These are phyloP conservation scores for Heliocidaris erythrogramma DNA, from an alignment of 35 echinoderm and acorn worm species.

Conservation along the genomic window DNA sequence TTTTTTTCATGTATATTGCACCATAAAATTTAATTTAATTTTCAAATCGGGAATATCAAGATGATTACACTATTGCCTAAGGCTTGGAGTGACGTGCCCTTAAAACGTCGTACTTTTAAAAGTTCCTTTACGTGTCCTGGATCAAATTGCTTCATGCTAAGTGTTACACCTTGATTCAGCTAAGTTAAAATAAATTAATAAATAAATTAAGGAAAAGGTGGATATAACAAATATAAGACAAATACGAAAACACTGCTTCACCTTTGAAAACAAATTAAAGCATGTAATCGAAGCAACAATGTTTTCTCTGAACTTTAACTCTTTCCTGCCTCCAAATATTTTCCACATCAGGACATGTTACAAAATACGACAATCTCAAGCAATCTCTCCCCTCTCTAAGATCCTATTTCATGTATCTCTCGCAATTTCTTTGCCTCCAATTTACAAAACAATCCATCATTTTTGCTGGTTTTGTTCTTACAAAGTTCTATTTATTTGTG, in stretches of 20 bases:
- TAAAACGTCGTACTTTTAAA: background rate
- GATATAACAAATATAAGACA: background rate
- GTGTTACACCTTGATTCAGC: background rate
- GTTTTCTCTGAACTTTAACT: background rate
- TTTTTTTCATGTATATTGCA: too few relatives aligned
- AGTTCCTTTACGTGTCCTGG: background rate
- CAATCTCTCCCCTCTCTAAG: background rate
- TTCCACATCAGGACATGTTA: background rate
- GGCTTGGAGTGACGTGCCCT: background rate
- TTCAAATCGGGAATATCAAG: too few relatives aligned
- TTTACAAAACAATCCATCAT: constrained; percentile 31
- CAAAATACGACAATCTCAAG: background rate
- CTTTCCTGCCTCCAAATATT: background rate
- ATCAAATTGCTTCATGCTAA: background rate
- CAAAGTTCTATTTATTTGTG: constrained; percentile 36
- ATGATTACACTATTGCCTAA: background rate
- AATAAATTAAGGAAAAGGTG: background rate
- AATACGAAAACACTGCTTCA: background rate
- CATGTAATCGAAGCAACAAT: background rate
- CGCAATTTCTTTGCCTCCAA: constrained; percentile 36
- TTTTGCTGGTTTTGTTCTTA: constrained; percentile 30
- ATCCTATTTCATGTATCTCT: constrained; percentile 21
- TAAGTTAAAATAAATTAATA: background rate
- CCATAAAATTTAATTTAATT: too few relatives aligned
- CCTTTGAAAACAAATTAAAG: background rate